Conservation (phyloP, 1,140 invertebrate genomes). For the Drosophila quadrilineata region DNA sequence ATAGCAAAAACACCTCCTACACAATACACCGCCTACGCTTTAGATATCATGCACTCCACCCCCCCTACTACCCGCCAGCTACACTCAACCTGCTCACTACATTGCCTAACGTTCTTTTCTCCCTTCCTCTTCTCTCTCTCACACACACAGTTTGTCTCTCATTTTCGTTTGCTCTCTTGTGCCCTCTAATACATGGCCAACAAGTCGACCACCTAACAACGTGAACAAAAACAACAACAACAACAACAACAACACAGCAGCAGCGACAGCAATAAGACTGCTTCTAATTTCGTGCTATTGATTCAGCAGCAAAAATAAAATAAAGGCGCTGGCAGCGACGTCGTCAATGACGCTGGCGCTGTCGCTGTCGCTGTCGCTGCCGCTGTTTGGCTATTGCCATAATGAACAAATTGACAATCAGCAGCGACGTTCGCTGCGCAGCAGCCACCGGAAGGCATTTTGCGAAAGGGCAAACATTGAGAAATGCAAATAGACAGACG, state of each 20-base stretch:
- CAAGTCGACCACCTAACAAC: constrained; percentile 36
- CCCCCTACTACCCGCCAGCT: too few species aligned
- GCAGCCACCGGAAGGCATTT: constrained; percentile 57
- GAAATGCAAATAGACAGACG: constrained; percentile 44
- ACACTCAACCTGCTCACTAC: too few species aligned
- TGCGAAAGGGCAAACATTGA: constrained; percentile 63
- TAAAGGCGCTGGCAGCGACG: constrained; percentile 7
- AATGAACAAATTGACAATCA: constrained; percentile 48
- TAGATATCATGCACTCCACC: too few species aligned
- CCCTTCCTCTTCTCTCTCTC: neutral
- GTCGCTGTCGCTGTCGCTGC: constrained; percentile 11
- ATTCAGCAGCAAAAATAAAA: too few species aligned
- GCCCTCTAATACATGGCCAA: constrained; percentile 15
- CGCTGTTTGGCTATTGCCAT: constrained; percentile 16
- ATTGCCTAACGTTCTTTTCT: too few species aligned
- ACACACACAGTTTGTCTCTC: too few species aligned
- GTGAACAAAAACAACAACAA: constrained; percentile 16
- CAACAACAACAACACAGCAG: constrained; percentile 24
- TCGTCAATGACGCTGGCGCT: constrained; percentile 1
- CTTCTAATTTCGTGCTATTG: constrained; percentile 66
- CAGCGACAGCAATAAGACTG: neutral
- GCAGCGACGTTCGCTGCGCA: constrained; percentile 17
- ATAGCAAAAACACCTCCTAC: constrained; percentile 48
- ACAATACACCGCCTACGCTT: constrained; percentile 7
- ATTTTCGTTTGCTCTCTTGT: too few species aligned